Evolutionary conservation across 2,797 vertebrate genomes (phyloP).

Genomic region (Harpagifer antarcticus): DNA sequence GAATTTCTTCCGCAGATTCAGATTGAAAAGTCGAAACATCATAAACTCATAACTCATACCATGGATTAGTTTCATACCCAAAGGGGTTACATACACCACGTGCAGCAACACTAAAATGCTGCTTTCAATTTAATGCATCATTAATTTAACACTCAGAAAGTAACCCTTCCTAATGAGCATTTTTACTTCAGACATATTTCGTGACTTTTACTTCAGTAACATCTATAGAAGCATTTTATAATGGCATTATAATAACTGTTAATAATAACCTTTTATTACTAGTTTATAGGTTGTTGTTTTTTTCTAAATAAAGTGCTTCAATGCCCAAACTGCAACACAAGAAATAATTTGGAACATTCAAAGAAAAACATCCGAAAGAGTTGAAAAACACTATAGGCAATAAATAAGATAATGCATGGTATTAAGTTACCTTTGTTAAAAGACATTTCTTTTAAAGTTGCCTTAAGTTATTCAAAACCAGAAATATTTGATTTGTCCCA

Average conservation of each 20-base stretch:
- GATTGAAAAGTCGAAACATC: slow-evolving; percentile 5
- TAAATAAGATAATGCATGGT: too few species aligned
- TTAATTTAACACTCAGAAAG: slow-evolving; percentile 49
- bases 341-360: background rate
- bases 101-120: slow-evolving; percentile 17
- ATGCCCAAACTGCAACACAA: background rate
- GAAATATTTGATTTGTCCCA: too few species aligned
- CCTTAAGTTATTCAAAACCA: background rate
- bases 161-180: background rate
- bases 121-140: slow-evolving; percentile 57
- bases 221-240: background rate
- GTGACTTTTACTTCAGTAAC: background rate
- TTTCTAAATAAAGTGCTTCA: background rate
- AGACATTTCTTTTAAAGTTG: background rate
- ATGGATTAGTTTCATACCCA: background rate
- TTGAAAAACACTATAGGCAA: too few species aligned
- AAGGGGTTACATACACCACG: background rate
- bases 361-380: too few species aligned
- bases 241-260: background rate
- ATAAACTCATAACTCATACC: slow-evolving; percentile 9
- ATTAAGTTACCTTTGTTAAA: too few species aligned
- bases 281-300: too few species aligned
- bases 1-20: background rate
- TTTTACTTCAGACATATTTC: background rate
- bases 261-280: background rate